Conservation (phyloP, 2,113 vertebrate species). For the Solenodon paradoxus region DNA sequence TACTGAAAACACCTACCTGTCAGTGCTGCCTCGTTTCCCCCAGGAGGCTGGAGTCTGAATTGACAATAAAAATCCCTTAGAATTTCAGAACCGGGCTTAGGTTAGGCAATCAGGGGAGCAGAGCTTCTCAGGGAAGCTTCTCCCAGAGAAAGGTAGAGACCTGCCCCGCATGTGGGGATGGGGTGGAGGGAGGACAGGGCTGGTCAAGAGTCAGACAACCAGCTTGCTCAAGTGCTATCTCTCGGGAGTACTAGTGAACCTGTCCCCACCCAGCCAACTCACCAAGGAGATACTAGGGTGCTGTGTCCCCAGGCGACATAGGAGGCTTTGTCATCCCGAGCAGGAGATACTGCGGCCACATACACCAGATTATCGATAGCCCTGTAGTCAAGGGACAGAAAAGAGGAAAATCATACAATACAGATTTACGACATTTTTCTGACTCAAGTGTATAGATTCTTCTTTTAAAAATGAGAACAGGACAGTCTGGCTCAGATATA, state of each 20-base stretch:
- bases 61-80: neutral
- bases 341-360: slow-evolving; percentile 93
- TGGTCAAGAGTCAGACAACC: neutral
- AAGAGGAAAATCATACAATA: neutral
- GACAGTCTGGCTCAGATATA: neutral
- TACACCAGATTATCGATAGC: slow-evolving; percentile 96
- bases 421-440: neutral
- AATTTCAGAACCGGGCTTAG: neutral
- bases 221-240: neutral
- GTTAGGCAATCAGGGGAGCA: neutral
- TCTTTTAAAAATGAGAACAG: neutral
- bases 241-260: neutral
- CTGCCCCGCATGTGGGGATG: neutral
- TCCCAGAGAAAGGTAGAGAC: neutral
- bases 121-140: neutral
- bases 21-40: neutral
- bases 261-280: slow-evolving; percentile 63
- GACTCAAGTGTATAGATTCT: neutral
- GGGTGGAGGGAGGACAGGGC: rapidly evolving
- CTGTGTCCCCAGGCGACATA: slow-evolving; percentile 98
- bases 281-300: slow-evolving; percentile 95
- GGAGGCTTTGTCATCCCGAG: slow-evolving; percentile 91
- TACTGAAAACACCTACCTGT: neutral
- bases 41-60: neutral
- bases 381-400: slow-evolving; percentile 74